Evolutionary conservation across 2,888 invertebrate species (phyloP).

Genomic region (Thalpophila matura): DNA sequence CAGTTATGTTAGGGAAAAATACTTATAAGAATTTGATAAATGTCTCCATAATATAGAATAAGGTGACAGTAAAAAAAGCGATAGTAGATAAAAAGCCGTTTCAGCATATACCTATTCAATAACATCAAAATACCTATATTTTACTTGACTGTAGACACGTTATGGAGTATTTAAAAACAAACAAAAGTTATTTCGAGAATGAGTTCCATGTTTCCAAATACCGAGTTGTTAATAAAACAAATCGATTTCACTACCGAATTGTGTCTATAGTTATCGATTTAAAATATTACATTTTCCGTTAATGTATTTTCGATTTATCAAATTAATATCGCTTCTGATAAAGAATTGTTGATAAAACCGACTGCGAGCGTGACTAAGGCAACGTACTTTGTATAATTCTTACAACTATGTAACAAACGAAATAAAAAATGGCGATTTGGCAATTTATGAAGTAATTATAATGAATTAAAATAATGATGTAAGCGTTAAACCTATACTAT

Average conservation of each 20-base stretch:
- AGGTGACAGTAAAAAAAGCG: no score
- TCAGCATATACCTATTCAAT: no score
- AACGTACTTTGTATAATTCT: slow-evolving; percentile 17
- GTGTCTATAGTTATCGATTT: slow-evolving; percentile 26
- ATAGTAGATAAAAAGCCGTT: no score
- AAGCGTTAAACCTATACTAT: no score
- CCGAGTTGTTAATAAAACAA: neutral
- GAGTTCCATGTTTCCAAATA: neutral
- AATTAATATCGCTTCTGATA: slow-evolving; percentile 46
- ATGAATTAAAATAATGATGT: no score
- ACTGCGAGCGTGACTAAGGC: slow-evolving; percentile 46
- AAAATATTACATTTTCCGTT: slow-evolving; percentile 5
- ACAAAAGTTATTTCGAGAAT: neutral
- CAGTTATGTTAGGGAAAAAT: neutral
- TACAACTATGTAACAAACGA: slow-evolving; percentile 1
- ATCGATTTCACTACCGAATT: slow-evolving; percentile 14
- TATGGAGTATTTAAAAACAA: no score
- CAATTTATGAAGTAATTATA: slow-evolving; percentile 11
- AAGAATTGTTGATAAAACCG: slow-evolving; percentile 37
- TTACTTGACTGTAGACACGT: no score
- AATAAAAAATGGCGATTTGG: slow-evolving; percentile 10
- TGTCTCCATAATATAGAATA: no score
- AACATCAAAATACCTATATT: no score
- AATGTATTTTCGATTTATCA: slow-evolving; percentile 50
- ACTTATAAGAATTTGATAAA: no score